Conservation (phyloP, 2,113 vertebrate genomes). For the Paralichthys olivaceus region DNA sequence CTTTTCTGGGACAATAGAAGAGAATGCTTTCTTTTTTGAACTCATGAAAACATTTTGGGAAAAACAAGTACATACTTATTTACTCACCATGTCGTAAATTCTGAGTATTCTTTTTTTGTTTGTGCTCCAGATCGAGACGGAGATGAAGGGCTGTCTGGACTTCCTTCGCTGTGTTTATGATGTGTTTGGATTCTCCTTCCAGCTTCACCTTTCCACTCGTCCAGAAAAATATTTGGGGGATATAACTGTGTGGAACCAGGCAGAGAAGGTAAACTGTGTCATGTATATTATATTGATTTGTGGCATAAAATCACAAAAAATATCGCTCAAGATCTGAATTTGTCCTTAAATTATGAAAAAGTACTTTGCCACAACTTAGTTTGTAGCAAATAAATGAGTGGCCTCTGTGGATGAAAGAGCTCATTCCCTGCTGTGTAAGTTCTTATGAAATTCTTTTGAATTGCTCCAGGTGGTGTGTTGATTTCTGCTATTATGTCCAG, state of each 20-base stretch:
- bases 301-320: not conserved
- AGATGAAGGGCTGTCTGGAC: conserved; percentile 92
- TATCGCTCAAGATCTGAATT: not conserved
- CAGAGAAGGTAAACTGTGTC: conserved; percentile 88
- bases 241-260: conserved; percentile 88
- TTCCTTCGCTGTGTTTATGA: conserved; percentile 91
- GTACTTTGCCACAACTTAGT: not conserved
- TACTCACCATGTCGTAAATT: too few relatives aligned
- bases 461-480: conserved; percentile 23
- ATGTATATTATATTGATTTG: not conserved
- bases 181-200: conserved; percentile 93
- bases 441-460: conserved; percentile 20
- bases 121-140: conserved; percentile 87
- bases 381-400: not conserved
- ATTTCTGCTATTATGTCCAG: not conserved
- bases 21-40: not conserved
- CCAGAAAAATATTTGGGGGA: conserved; percentile 93
- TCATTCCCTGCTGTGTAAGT: conserved; percentile 33
- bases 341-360: not conserved
- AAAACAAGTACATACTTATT: conserved; percentile 17
- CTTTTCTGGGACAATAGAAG: not conserved
- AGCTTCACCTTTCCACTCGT: conserved; percentile 92
- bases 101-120: not conserved
- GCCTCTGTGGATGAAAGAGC: conserved; percentile 4
- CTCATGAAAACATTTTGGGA: not conserved